Evolutionary conservation across 2,113 vertebrate species (phyloP).

Genomic region (Equus przewalskii): DNA sequence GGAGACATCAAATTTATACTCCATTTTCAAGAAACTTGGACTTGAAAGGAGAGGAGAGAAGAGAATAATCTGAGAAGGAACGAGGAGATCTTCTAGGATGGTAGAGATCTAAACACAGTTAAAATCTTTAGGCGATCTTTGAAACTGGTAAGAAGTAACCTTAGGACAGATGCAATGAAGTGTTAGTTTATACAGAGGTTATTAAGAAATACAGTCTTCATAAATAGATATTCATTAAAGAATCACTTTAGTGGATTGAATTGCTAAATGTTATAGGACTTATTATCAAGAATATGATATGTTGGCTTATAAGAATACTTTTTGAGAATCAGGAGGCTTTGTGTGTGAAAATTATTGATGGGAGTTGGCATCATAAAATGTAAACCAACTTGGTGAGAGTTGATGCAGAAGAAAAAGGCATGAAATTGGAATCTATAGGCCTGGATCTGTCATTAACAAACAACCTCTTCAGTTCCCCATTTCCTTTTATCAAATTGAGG

Average conservation of each 20-base stretch:
- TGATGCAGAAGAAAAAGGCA: background rate
- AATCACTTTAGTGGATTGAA: background rate
- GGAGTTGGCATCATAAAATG: background rate
- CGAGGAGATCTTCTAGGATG: background rate
- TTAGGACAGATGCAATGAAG: background rate
- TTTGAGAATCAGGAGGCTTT: background rate
- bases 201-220: background rate
- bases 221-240: background rate
- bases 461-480: background rate
- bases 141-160: background rate
- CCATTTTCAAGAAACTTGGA: background rate
- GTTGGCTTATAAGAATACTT: background rate
- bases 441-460: background rate
- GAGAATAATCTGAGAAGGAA: background rate
- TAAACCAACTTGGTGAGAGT: background rate
- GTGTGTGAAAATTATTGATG: background rate
- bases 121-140: background rate
- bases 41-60: background rate
- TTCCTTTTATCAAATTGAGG: background rate
- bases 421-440: background rate
- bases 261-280: background rate
- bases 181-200: background rate
- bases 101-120: background rate
- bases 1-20: background rate
- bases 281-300: background rate